Percentiles rank a stretch among this genome's conserved stretches.
These are phyloP conservation scores for Saccopteryx bilineata DNA, from an alignment of 2,113 vertebrate genomes.

Conservation along the genomic window DNA sequence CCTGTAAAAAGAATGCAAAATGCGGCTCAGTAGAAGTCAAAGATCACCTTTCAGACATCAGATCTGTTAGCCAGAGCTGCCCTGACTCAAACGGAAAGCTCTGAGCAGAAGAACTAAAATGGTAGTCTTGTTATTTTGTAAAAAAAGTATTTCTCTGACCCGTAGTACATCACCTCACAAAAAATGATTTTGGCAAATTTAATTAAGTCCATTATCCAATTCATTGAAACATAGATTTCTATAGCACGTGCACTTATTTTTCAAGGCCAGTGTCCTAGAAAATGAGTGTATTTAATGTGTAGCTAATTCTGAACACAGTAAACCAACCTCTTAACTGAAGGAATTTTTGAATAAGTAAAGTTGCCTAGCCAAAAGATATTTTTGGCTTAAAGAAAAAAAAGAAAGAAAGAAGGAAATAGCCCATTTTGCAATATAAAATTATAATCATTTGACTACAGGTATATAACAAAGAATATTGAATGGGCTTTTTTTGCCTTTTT, in stretches of 20 bases:
- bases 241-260: not conserved
- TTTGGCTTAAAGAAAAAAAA: not conserved
- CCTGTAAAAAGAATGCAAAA: not conserved
- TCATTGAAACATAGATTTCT: not conserved
- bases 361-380: not conserved
- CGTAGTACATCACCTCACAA: not conserved
- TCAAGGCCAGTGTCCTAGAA: not conserved
- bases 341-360: not conserved
- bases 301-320: not conserved
- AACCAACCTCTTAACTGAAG: not conserved
- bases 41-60: not conserved
- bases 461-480: slow-evolving; percentile 18
- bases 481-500: not conserved
- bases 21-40: not conserved
- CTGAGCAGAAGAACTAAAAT: not conserved
- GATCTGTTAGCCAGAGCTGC: not conserved
- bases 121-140: slow-evolving; percentile 3
- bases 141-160: not conserved
- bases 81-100: not conserved
- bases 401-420: not conserved
- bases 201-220: not conserved
- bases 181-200: not conserved
- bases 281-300: not conserved
- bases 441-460: not conserved
- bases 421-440: not conserved